Conservation (phyloP, 2,113 vertebrate species). For the Zosterops japonicus region DNA sequence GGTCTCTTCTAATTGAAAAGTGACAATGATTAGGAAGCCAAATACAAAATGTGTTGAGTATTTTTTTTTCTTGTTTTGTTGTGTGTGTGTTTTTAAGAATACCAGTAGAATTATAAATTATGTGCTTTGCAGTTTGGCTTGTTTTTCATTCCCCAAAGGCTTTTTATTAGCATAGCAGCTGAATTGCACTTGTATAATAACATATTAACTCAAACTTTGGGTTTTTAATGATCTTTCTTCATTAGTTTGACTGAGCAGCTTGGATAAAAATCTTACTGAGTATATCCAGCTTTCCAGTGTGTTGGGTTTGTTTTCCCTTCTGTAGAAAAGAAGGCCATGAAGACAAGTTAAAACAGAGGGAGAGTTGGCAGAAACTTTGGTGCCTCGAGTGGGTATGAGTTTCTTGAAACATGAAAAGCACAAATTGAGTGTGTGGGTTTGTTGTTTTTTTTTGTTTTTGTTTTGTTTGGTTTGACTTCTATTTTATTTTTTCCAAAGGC, state of each 20-base stretch:
- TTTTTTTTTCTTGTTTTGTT: constrained; percentile 38
- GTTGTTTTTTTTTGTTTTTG: no score
- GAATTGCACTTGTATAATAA: constrained; percentile 45
- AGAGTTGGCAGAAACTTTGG: constrained; percentile 3
- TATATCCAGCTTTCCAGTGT: constrained; percentile 1
- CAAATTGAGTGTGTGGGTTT: not conserved
- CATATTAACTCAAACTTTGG: constrained; percentile 45
- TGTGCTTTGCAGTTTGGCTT: constrained; percentile 56
- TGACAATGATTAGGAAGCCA: constrained; percentile 69
- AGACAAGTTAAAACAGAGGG: constrained; percentile 33
- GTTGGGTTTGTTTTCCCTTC: not conserved
- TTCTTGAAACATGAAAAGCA: constrained; percentile 24
- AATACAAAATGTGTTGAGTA: constrained; percentile 60
- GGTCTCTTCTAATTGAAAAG: constrained; percentile 73
- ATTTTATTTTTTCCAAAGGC: not conserved
- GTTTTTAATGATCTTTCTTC: constrained; percentile 32
- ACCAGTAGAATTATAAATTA: constrained; percentile 59
- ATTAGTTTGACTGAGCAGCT: constrained; percentile 26
- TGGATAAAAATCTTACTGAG: constrained; percentile 24
- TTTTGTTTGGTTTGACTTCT: not conserved
- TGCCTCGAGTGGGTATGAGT: constrained; percentile 5
- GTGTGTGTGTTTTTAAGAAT: constrained; percentile 59
- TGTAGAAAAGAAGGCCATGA: constrained; percentile 1
- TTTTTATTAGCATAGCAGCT: constrained; percentile 52
- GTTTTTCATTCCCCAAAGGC: constrained; percentile 52